A percentile compares a stretch with the other conserved stretches of the same genome.
These are phyloP conservation scores for Planiliza haematocheilus DNA, from an alignment of 2,113 vertebrate species.

Conservation along the genomic window DNA sequence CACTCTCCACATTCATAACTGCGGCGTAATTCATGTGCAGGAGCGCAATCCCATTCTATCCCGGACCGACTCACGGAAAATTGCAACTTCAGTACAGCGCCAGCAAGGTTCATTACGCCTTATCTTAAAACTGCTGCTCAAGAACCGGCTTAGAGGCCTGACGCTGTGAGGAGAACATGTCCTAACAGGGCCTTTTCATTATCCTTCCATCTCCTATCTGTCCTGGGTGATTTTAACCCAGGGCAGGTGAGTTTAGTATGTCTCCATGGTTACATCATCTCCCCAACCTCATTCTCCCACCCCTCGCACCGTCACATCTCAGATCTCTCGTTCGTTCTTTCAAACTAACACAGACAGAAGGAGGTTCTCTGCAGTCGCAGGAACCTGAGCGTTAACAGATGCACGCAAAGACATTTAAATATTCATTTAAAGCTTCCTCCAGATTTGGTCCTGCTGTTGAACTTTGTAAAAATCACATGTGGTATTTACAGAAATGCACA, in stretches of 20 bases:
- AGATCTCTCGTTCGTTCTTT: constrained; percentile 22
- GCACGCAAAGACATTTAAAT: not conserved
- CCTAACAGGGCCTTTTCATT: constrained; percentile 37
- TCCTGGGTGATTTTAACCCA: constrained; percentile 39
- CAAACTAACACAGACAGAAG: constrained; percentile 4
- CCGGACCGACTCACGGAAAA: constrained; percentile 18
- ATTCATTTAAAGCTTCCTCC: not conserved
- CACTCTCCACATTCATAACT: constrained; percentile 14
- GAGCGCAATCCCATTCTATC: constrained; percentile 19
- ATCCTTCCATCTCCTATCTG: constrained; percentile 48
- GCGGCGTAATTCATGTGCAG: constrained; percentile 17
- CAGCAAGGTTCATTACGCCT: constrained; percentile 46
- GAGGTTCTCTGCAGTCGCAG: not conserved
- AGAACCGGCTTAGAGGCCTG: constrained; percentile 34
- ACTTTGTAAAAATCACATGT: constrained; percentile 29
- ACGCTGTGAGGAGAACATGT: constrained; percentile 21
- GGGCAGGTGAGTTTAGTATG: constrained; percentile 53
- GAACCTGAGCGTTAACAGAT: not conserved
- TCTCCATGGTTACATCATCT: constrained; percentile 69
- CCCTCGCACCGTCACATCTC: constrained; percentile 45
- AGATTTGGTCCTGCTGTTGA: constrained; percentile 17
- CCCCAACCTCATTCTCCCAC: constrained; percentile 30
- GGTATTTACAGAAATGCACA: constrained; percentile 50
- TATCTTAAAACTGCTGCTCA: constrained; percentile 45
- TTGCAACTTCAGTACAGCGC: constrained; percentile 30